Conservation (phyloP, 1,140 invertebrate species). For the Drosophila arawakana region DNA sequence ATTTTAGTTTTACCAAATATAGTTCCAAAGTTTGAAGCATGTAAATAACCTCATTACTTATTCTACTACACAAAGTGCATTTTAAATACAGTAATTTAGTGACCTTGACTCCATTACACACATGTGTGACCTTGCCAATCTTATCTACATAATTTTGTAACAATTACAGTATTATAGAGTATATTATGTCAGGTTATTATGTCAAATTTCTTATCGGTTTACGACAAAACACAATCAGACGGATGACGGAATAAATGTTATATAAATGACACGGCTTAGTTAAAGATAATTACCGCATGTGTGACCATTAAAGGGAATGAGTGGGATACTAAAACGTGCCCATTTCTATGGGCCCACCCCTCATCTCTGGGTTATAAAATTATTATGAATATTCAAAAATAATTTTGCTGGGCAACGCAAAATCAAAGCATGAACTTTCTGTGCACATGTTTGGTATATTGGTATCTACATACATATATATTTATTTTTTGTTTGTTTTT, state of each 20-base stretch:
- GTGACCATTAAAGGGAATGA: constrained; percentile 35
- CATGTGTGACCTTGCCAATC: constrained; percentile 27
- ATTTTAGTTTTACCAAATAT: too few relatives aligned
- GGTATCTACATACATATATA: too few relatives aligned
- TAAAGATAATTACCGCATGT: constrained; percentile 16
- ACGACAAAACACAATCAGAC: constrained; percentile 10
- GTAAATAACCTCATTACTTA: not conserved
- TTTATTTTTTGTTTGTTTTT: constrained; percentile 68
- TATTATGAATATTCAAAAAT: constrained; percentile 47
- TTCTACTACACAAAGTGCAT: not conserved
- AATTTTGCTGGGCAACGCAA: constrained; percentile 31
- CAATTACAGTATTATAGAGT: not conserved
- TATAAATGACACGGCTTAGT: constrained; percentile 19
- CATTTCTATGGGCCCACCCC: constrained; percentile 37
- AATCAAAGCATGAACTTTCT: constrained; percentile 53
- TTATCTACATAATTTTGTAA: constrained; percentile 9
- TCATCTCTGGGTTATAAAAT: constrained; percentile 29
- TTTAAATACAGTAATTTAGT: not conserved
- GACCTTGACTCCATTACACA: constrained; percentile 12
- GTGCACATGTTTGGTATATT: constrained; percentile 39
- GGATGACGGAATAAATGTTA: constrained; percentile 10
- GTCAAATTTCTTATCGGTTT: not conserved
- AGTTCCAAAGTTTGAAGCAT: too few relatives aligned
- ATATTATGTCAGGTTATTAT: constrained; percentile 16
- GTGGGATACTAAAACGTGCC: not conserved